phyloP scores from a whole-genome alignment of 2,888 invertebrate genomes.

The Diogma glabrata region DNA sequence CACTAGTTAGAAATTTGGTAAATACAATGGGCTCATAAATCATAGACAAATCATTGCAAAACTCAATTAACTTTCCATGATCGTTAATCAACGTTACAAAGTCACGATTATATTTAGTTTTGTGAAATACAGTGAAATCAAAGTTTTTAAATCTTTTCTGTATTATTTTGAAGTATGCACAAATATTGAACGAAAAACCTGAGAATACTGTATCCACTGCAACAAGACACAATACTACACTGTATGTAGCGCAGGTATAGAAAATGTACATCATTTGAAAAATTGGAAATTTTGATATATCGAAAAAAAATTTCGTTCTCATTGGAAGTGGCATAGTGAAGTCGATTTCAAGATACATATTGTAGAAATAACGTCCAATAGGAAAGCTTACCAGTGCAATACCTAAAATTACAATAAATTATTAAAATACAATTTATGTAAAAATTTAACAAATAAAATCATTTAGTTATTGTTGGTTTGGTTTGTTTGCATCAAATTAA shows the following conservation, averaged over 20 bases:
- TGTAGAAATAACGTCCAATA: too few relatives aligned
- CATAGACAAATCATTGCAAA: too few relatives aligned
- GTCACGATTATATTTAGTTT: background rate
- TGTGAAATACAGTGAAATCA: background rate
- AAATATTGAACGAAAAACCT: background rate
- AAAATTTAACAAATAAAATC: too few relatives aligned
- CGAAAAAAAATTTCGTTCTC: background rate
- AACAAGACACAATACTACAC: background rate
- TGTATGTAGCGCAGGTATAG: background rate
- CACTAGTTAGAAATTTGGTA: conserved; percentile 9
- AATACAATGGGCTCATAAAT: conserved; percentile 7
- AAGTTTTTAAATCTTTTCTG: background rate
- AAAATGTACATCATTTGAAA: background rate
- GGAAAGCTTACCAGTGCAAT: too few relatives aligned
- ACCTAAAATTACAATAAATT: too few relatives aligned
- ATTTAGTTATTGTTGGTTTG: too few relatives aligned
- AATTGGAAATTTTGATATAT: background rate
- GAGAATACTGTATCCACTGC: background rate
- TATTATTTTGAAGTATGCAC: background rate
- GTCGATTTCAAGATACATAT: too few relatives aligned
- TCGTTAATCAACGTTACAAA: background rate
- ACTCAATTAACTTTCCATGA: too few relatives aligned
- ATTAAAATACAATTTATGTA: too few relatives aligned
- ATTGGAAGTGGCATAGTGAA: background rate
- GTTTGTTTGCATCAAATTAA: too few relatives aligned